These are phyloP conservation scores for Dyspetes luteomarginatus DNA, from an alignment of 2,888 invertebrate species.

Conservation along the genomic window DNA sequence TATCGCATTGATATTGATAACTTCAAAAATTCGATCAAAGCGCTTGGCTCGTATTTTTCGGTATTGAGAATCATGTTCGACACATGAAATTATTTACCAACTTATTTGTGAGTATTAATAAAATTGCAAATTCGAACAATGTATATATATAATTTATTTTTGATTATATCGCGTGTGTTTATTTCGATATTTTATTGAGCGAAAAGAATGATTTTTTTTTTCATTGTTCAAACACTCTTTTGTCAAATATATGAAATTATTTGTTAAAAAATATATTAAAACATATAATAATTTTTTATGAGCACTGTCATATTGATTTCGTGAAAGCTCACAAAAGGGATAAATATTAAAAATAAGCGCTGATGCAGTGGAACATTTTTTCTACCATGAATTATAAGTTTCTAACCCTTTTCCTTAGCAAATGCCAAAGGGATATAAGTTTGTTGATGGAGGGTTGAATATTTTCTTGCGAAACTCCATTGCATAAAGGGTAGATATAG, in stretches of 20 bases:
- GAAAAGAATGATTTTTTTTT: background rate
- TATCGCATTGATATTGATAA: conserved; percentile 59
- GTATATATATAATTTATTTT: background rate
- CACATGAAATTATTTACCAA: conserved; percentile 32
- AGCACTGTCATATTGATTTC: background rate
- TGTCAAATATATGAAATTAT: background rate
- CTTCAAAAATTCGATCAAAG: conserved; percentile 63
- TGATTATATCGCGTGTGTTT: background rate
- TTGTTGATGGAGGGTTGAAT: background rate
- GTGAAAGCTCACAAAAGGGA: background rate
- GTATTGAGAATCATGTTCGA: conserved; percentile 61
- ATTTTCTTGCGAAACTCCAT: background rate
- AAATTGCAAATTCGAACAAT: background rate
- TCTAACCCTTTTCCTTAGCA: too few species aligned
- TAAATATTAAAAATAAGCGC: background rate
- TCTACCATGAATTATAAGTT: background rate
- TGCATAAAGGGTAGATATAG: background rate
- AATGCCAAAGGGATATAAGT: background rate
- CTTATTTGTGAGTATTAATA: background rate
- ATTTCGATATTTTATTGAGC: background rate
- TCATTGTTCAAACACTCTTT: background rate
- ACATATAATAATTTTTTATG: too few species aligned
- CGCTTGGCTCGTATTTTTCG: conserved; percentile 59
- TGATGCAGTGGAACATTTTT: background rate
- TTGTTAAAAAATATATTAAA: too few species aligned